Evolutionary conservation across 1,140 invertebrate genomes (phyloP), one percentile per base, ranked within the genome.

Genomic region (Cylas formicarius): DNA sequence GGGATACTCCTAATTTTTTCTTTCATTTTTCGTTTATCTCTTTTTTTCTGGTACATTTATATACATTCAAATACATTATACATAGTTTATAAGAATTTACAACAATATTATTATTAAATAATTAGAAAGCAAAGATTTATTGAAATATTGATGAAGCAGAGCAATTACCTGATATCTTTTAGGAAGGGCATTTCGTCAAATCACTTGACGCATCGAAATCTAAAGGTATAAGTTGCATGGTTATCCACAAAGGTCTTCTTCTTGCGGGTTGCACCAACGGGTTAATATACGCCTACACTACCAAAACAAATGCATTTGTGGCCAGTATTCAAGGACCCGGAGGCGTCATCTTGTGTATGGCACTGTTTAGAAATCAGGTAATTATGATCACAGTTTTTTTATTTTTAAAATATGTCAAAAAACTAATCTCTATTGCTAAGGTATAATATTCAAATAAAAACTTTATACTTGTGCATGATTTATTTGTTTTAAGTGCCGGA

Each of bases 231-330:
- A 67, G 72, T 17, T 75, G 72, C 43, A 72, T 75, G 69, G 66
- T 66, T 31, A 60, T 73, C n/a, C 58, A 63, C 21, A 54, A 63
- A 20, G 57, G 67, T 44, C 48, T 73, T 18, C 57, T 75, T 11
- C 74, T 74, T 56, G 72, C 72, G 28, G 72, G 72, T 14, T 75
- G 73, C 56, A 73, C 74, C 33, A 71, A 74, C 52, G 72, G 73
- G 8, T 71, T 69, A 48, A 71, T 75, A 58, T 75, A 73, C 50
- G 65, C 74, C 13, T 75, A 72, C 52, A 63, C 73, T 43, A 55
- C 48, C 18, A 45, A 50, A 27, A 46, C 63, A 35, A 60, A 61
- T 24, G 13, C 11, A 49, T 57, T 69, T 27, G 49, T 72, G 16
- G 66, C 65, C 35, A 68, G 57, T 21, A 67, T 75, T 52, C 55